Evolutionary conservation across 2,797 vertebrate species (phyloP).

Genomic region (Benthosema pterotum): DNA sequence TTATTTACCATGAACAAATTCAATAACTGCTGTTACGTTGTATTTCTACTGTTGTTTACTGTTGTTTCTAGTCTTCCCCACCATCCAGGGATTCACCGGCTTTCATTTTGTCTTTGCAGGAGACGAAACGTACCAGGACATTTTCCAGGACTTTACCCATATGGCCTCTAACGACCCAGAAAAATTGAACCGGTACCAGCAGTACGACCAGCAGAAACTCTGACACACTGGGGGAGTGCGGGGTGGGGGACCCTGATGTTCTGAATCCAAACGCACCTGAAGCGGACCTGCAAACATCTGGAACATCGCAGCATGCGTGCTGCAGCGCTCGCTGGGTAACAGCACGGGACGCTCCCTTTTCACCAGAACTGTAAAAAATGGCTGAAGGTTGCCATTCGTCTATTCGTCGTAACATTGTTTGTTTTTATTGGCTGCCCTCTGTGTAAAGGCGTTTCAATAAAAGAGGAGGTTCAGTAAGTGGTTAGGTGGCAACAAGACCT

Average conservation of each 20-base stretch:
- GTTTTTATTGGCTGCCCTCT: conserved; percentile 18
- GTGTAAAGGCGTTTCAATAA: conserved; percentile 21
- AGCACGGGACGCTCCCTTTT: background rate
- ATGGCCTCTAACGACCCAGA: conserved; percentile 98
- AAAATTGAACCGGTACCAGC: conserved; percentile 94
- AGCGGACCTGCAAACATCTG: background rate
- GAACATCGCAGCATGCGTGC: background rate
- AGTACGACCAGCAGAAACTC: conserved; percentile 82
- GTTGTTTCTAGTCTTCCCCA: background rate
- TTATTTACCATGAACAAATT: too few relatives aligned
- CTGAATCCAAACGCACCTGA: conserved; percentile 1
- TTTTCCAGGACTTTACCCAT: conserved; percentile 98
- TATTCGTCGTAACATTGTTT: background rate
- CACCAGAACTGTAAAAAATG: background rate
- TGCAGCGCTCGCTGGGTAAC: background rate
- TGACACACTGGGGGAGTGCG: conserved; percentile 41
- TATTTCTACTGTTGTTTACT: too few relatives aligned
- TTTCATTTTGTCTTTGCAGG: conserved; percentile 76
- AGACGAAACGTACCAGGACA: conserved; percentile 98
- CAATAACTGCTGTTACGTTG: too few relatives aligned
- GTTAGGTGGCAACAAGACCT: conserved; percentile 22
- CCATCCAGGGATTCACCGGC: background rate
- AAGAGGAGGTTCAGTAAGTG: conserved; percentile 8
- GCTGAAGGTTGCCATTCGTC: conserved; percentile 6
- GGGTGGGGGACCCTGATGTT: background rate